Evolutionary conservation across 2,797 vertebrate genomes (phyloP), one percentile per base, ranked within the genome.

Genomic region (Pempheris klunzingeri): DNA sequence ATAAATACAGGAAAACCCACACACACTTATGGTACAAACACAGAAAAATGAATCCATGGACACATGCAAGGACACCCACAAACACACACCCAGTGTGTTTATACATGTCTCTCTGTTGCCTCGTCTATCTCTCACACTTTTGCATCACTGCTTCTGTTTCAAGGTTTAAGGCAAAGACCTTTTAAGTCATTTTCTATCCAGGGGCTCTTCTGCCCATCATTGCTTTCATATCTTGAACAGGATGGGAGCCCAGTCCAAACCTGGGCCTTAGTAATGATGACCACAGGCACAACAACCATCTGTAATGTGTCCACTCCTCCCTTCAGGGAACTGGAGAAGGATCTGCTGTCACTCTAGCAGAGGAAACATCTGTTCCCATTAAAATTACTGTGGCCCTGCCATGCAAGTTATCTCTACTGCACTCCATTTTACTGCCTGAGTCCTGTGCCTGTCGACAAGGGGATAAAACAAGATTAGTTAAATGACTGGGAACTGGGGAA

Each of bases 331-430:
- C 73, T 11, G 11, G 87, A 92, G 92, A 93, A 90, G 77, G 82
- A 94, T 93, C 86, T 90, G 87, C 90, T 92, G 94, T 94, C 93
- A 93, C 60, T 92, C 89, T 77, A 61, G 90, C 72, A 47, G 79
- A 72, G 86, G 85, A 90, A 93, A 94, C 93, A 93, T 93, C 92
- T 94, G 92, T 90, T 94, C 90, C 88, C 87, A 82, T 92, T 92
- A 92, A 32, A 92, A 92, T 92, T 89, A 92, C 86, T 75, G 85
- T 85, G 88, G 84, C 87, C 88, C 85, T 82, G 86, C 86, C 89
- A 87, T 76, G 84, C 82, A 86, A 89, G 87, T 89, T 92, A 93
- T 92, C 90, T 90, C 84, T 61, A 74, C 83, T 41, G 55, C 90
- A 79, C 84, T 90, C 88, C 83, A 77, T 92, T 92, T 90, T 90